Evolutionary conservation across 2,113 vertebrate species (phyloP).

Genomic region (Brachyistius frenatus): DNA sequence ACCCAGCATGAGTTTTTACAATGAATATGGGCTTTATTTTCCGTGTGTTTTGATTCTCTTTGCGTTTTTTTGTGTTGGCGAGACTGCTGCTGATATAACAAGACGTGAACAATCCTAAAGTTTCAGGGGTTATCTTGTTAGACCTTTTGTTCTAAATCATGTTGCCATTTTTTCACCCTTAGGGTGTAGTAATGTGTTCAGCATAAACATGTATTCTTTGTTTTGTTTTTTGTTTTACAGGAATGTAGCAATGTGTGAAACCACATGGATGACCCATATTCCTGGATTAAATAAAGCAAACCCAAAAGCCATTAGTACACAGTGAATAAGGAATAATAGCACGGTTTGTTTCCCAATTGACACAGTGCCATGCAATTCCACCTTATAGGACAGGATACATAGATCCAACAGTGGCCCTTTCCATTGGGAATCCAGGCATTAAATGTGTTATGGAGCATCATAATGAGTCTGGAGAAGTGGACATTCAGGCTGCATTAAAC

Average conservation of each 20-base stretch:
- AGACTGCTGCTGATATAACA: slow-evolving; percentile 5
- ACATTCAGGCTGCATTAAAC: slow-evolving; percentile 21
- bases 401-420: slow-evolving; percentile 23
- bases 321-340: slow-evolving; percentile 11
- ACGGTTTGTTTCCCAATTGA: slow-evolving; percentile 14
- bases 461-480: slow-evolving; percentile 37
- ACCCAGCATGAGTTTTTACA: no score
- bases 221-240: background rate
- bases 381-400: slow-evolving; percentile 11
- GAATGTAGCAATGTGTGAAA: slow-evolving; percentile 3
- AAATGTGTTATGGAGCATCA: slow-evolving; percentile 50
- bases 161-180: background rate
- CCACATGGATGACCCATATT: background rate
- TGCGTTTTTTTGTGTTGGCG: background rate
- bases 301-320: slow-evolving; percentile 7
- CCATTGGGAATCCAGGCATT: slow-evolving; percentile 39
- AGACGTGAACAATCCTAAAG: background rate
- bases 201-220: background rate
- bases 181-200: background rate
- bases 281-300: background rate
- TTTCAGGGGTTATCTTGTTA: slow-evolving; percentile 16
- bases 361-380: slow-evolving; percentile 10
- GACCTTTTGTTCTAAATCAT: background rate
- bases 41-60: background rate
- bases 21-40: no score